A percentile compares a stretch with the other conserved stretches of the same genome.
Conservation (phyloP, 2,113 vertebrate genomes). For the Craseonycteris thonglongyai region DNA sequence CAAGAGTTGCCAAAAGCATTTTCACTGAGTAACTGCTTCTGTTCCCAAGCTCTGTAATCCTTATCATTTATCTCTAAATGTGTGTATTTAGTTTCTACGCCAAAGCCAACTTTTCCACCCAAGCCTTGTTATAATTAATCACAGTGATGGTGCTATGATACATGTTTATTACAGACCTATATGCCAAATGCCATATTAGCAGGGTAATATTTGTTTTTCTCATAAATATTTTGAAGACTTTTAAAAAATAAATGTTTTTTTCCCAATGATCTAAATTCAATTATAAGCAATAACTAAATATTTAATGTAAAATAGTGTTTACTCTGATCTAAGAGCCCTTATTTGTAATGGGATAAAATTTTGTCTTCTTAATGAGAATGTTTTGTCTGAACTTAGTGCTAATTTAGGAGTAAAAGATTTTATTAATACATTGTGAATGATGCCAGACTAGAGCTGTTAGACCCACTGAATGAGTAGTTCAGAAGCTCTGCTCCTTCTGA, state of each 20-base stretch:
- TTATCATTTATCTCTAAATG: conserved; percentile 68
- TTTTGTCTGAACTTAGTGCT: neutral
- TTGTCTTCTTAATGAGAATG: conserved; percentile 8
- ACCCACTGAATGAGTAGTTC: neutral
- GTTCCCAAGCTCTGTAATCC: conserved; percentile 72
- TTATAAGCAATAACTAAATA: conserved; percentile 1
- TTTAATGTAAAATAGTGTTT: neutral
- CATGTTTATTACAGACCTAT: conserved; percentile 56
- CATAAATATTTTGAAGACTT: conserved; percentile 13
- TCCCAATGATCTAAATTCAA: conserved; percentile 5
- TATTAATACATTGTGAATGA: conserved; percentile 17
- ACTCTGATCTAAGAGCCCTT: conserved; percentile 23
- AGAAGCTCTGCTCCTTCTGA: conserved; percentile 2
- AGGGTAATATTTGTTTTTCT: neutral
- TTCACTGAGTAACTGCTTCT: conserved; percentile 72
- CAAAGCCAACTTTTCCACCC: conserved; percentile 50
- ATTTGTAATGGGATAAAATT: conserved; percentile 27
- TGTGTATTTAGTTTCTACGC: conserved; percentile 41
- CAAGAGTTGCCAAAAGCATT: conserved; percentile 81
- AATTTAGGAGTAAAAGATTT: conserved; percentile 20
- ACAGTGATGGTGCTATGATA: conserved; percentile 62
- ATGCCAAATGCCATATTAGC: neutral
- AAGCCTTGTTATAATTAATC: conserved; percentile 66
- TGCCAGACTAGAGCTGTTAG: neutral
- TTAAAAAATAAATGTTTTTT: neutral